These are phyloP conservation scores for Punctoribates punctum DNA, from an alignment of 2,888 invertebrate species.

Conservation along the genomic window DNA sequence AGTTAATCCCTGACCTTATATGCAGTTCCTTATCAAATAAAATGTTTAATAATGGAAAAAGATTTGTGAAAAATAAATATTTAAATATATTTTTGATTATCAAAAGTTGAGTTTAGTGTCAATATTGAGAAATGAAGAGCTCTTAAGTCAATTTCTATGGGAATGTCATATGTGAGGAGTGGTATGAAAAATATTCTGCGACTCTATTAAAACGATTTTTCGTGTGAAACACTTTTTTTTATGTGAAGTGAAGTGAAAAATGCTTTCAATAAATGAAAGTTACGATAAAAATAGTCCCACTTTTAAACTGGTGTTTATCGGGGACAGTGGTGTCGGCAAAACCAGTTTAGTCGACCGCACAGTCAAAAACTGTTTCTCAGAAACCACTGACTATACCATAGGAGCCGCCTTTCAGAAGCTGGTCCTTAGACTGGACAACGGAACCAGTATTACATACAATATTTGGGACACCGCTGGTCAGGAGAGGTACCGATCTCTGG, in stretches of 20 bases:
- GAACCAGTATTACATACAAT: conserved; percentile 79
- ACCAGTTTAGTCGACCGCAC: conserved; percentile 36
- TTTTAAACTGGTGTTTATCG: conserved; percentile 44
- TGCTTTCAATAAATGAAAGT: neutral
- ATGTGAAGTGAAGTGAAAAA: neutral
- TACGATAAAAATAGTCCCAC: neutral
- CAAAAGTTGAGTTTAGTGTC: too few relatives aligned
- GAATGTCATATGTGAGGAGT: too few relatives aligned
- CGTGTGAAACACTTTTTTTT: too few relatives aligned
- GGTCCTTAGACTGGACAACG: conserved; percentile 62
- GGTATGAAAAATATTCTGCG: too few relatives aligned
- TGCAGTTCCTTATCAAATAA: too few relatives aligned
- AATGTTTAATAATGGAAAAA: too few relatives aligned
- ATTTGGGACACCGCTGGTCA: conserved; percentile 80
- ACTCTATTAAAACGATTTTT: too few relatives aligned
- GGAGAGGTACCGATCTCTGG: conserved; percentile 81
- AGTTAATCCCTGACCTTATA: too few relatives aligned
- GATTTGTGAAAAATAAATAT: too few relatives aligned
- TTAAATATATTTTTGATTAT: too few relatives aligned
- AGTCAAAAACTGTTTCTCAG: conserved; percentile 1
- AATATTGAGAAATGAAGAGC: too few relatives aligned
- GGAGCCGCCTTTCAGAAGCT: conserved; percentile 94
- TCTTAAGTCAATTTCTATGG: too few relatives aligned
- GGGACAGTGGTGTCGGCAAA: conserved; percentile 48
- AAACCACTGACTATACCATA: conserved; percentile 43